Percentiles rank a stretch among this genome's conserved stretches.
Conservation (phyloP, 2,888 invertebrate species). For the Mayetiola destructor region DNA sequence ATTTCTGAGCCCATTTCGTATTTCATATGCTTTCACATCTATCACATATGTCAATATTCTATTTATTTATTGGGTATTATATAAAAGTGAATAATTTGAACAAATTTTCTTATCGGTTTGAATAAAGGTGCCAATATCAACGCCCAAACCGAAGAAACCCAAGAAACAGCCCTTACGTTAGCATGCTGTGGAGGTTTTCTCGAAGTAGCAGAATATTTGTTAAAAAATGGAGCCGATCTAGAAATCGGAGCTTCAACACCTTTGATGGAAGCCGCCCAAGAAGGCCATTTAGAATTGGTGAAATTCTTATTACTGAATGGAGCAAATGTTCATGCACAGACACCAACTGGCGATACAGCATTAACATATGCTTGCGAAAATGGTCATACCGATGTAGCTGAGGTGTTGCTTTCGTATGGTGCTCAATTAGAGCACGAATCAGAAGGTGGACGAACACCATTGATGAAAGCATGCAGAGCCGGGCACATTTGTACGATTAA, state of each 20-base stretch:
- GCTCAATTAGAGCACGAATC: conserved; percentile 92
- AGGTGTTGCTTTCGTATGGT: conserved; percentile 75
- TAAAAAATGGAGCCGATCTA: conserved; percentile 87
- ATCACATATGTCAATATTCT: too few relatives aligned
- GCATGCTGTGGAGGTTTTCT: conserved; percentile 92
- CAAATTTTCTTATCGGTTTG: too few relatives aligned
- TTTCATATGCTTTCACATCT: too few relatives aligned
- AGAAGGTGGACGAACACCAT: conserved; percentile 90
- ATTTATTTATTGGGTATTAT: too few relatives aligned
- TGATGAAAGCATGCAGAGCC: conserved; percentile 97
- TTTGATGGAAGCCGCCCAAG: conserved; percentile 96
- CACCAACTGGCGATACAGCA: conserved; percentile 90
- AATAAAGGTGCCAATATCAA: conserved; percentile 82
- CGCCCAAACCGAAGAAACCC: conserved; percentile 96
- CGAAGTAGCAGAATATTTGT: conserved; percentile 88
- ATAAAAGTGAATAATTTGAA: too few relatives aligned
- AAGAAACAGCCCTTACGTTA: conserved; percentile 87
- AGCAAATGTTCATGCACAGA: conserved; percentile 86
- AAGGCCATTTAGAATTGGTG: conserved; percentile 85
- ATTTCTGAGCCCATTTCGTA: too few relatives aligned
- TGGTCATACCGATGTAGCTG: conserved; percentile 94
- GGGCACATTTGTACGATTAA: conserved; percentile 93
- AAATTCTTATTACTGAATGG: conserved; percentile 63
- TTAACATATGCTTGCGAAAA: conserved; percentile 97
- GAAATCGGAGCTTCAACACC: conserved; percentile 93